Evolutionary conservation across 2,797 vertebrate genomes (phyloP).

Genomic region (Bryconaethiops microstoma): DNA sequence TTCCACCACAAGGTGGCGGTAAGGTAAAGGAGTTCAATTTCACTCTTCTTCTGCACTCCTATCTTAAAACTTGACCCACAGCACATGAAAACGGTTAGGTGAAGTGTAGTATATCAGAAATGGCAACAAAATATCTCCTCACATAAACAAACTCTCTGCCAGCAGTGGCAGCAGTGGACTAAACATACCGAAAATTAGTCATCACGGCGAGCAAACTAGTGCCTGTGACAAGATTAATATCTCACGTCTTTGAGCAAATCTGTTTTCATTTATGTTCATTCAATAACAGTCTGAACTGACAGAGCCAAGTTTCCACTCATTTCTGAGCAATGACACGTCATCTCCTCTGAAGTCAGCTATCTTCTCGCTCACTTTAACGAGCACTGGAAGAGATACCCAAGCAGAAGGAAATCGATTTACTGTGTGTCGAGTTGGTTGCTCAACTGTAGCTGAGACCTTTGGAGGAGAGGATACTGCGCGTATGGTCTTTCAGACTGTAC

Average conservation of each 20-base stretch:
- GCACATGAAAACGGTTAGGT: neutral
- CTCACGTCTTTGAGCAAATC: conserved; percentile 58
- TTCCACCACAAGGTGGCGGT: conserved; percentile 67
- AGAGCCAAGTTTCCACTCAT: conserved; percentile 67
- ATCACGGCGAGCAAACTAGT: conserved; percentile 20
- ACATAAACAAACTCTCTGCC: neutral
- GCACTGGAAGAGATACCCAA: conserved; percentile 10
- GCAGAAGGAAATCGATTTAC: conserved; percentile 10
- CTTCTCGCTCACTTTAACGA: conserved; percentile 16
- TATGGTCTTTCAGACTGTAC: conserved; percentile 40
- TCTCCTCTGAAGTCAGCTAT: conserved; percentile 42
- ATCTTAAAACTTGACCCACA: neutral
- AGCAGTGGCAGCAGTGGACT: neutral
- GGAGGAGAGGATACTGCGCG: conserved; percentile 6
- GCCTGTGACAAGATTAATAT: conserved; percentile 52
- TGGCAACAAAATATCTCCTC: neutral
- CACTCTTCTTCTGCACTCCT: neutral
- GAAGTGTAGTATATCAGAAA: neutral
- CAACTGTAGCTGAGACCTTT: conserved; percentile 32
- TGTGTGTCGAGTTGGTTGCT: conserved; percentile 22
- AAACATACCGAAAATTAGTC: conserved; percentile 6
- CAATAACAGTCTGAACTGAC: conserved; percentile 53
- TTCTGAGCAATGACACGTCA: conserved; percentile 49
- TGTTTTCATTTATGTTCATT: conserved; percentile 68
- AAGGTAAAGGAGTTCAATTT: conserved; percentile 1